Conservation (phyloP, 2,888 invertebrate species). For the Chrysina gloriosa region DNA sequence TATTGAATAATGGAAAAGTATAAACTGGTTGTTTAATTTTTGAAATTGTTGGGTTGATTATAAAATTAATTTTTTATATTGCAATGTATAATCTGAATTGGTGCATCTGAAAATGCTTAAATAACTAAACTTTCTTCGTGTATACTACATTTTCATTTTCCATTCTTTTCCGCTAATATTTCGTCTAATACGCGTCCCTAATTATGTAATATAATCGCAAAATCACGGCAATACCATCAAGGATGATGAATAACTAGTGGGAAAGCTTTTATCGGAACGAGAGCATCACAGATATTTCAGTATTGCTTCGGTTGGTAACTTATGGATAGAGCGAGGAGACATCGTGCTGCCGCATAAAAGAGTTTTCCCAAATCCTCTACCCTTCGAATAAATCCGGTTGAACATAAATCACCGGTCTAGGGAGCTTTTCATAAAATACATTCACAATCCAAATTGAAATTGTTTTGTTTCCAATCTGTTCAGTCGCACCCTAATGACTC, state of each 20-base stretch:
- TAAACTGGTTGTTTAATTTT: too few relatives aligned
- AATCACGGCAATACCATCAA: background rate
- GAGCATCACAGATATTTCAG: slow-evolving; percentile 37
- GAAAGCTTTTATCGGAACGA: slow-evolving; percentile 20
- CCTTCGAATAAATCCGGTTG: slow-evolving; percentile 50
- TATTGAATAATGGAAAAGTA: too few relatives aligned
- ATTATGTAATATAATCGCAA: slow-evolving; percentile 7
- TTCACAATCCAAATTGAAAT: slow-evolving; percentile 54
- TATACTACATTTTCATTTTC: too few relatives aligned
- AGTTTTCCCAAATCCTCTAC: slow-evolving; percentile 39
- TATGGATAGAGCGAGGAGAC: slow-evolving; percentile 39
- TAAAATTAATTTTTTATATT: too few relatives aligned
- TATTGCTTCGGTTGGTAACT: slow-evolving; percentile 39
- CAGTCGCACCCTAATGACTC: slow-evolving; percentile 50
- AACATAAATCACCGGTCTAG: slow-evolving; percentile 54
- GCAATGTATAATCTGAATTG: too few relatives aligned
- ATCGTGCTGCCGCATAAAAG: slow-evolving; percentile 44
- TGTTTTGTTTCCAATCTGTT: slow-evolving; percentile 52
- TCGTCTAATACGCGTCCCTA: background rate
- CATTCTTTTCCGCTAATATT: too few relatives aligned
- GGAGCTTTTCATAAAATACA: slow-evolving; percentile 55
- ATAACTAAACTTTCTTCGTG: too few relatives aligned
- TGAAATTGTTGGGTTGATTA: too few relatives aligned
- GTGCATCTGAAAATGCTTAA: too few relatives aligned
- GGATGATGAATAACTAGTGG: slow-evolving; percentile 35